Base-by-base conservation (phyloP, 1,140 invertebrate species). In the Himalopsyche phryganea region DNA sequence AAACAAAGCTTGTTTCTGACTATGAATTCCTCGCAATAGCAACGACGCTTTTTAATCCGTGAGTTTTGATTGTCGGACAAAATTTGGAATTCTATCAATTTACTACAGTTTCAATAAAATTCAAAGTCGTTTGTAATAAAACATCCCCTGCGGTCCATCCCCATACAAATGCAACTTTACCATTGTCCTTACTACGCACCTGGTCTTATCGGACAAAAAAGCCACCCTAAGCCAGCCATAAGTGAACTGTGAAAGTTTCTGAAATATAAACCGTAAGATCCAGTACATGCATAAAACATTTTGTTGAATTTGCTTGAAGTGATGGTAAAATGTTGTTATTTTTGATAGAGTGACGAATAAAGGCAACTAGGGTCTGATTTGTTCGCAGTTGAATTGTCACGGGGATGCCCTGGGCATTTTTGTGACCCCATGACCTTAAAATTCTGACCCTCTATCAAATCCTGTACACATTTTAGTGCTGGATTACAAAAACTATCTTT, bases 361-460 rank as follows among this genome's bases (percentile, higher is more conserved):
- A 28, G 23, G 23, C 23, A 28, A 9, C 23, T 53, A 44, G 50
- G 50, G 50, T 45, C 50, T 44, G 28, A 53, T 53, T 53, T 53
- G 50, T 53, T 44, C 23, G 44, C 50, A 53, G 50, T 53, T 44
- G 23, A 28, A 28, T 28, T 28, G 23, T 28, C 23, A 28, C 15
- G 50, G 50, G 50, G 44, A 53, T 53, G 41, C 28, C 45, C 45
- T 49, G 38, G 41, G 46, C 54, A 49, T 47, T 35, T 18, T 56
- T 59, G 47, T 63, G 61, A 64, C 61, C 61, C 33, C 57, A 49
- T 64, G 61, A 64, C 61, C 61, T 64, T 57, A 49, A 64, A 64
- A 52, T 42, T 52, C 47, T 60, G 58, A 64, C 57, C 57, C 57
- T 9, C 23, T 28, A 28, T 28, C 23, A 28, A 28, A 28, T 28